These are phyloP conservation scores for Hippolais icterina DNA, from an alignment of 2,113 vertebrate genomes.

Conservation along the genomic window DNA sequence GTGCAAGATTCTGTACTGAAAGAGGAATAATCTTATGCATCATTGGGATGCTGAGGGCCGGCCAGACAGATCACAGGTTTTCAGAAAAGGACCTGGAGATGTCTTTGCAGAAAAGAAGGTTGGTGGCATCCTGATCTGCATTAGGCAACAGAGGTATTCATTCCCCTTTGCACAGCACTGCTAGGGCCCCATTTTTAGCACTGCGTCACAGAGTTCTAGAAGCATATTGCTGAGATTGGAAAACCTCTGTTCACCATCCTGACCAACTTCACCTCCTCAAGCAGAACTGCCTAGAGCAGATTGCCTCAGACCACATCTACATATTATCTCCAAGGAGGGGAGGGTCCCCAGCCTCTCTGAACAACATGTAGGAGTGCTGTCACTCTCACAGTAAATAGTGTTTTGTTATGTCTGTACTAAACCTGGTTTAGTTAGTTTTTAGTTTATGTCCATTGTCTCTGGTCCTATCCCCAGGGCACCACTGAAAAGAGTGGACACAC, in stretches of 20 bases:
- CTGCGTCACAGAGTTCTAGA: background rate
- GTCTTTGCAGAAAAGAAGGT: background rate
- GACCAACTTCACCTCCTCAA: background rate
- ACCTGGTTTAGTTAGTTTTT: background rate
- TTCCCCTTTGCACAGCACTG: background rate
- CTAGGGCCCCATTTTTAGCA: background rate
- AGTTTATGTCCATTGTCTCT: background rate
- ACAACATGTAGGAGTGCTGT: background rate
- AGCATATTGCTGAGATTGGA: background rate
- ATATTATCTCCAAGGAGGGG: background rate
- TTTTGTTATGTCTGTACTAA: background rate
- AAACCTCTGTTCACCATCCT: background rate
- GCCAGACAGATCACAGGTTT: background rate
- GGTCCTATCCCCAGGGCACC: background rate
- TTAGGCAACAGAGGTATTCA: background rate
- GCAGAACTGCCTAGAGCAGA: background rate
- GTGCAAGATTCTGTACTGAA: background rate
- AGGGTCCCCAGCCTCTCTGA: background rate
- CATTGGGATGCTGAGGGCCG: rapidly evolving
- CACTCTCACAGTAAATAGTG: background rate
- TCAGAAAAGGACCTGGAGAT: background rate
- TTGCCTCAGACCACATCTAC: background rate
- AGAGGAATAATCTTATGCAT: background rate
- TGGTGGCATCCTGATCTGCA: background rate
- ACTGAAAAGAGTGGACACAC: background rate